Conservation (phyloP, 2,888 invertebrate species). For the Platycnemis pennipes region DNA sequence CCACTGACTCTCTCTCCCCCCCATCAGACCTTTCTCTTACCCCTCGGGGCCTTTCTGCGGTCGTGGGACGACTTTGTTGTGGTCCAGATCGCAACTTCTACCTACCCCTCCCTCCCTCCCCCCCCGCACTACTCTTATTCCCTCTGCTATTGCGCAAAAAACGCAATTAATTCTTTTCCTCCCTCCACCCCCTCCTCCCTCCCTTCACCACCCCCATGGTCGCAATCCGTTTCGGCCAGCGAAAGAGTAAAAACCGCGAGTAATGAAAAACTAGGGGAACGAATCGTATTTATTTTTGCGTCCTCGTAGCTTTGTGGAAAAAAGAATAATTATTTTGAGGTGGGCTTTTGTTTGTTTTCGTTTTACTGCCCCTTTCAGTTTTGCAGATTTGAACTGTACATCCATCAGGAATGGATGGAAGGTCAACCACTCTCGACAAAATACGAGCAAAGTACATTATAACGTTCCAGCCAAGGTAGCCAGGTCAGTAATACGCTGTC, state of each 20-base stretch:
- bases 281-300: background rate
- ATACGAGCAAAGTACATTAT: too few species aligned
- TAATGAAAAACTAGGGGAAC: background rate
- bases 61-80: background rate
- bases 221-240: background rate
- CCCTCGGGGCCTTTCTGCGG: background rate
- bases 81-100: conserved; percentile 4
- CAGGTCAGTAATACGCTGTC: too few species aligned
- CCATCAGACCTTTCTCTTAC: background rate
- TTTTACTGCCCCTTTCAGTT: background rate
- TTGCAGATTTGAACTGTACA: too few species aligned
- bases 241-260: background rate
- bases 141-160: conserved; percentile 1
- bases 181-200: too few species aligned
- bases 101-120: background rate
- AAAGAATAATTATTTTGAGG: background rate
- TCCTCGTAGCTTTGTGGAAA: background rate
- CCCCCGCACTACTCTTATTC: background rate
- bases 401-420: too few species aligned
- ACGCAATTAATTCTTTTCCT: conserved; percentile 5
- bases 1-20: background rate
- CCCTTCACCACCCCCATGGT: too few species aligned
- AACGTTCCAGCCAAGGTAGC: too few species aligned
- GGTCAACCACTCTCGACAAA: too few species aligned
- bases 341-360: background rate